Base-by-base conservation (phyloP, 2,113 vertebrate genomes). In the Corvus hawaiiensis region DNA sequence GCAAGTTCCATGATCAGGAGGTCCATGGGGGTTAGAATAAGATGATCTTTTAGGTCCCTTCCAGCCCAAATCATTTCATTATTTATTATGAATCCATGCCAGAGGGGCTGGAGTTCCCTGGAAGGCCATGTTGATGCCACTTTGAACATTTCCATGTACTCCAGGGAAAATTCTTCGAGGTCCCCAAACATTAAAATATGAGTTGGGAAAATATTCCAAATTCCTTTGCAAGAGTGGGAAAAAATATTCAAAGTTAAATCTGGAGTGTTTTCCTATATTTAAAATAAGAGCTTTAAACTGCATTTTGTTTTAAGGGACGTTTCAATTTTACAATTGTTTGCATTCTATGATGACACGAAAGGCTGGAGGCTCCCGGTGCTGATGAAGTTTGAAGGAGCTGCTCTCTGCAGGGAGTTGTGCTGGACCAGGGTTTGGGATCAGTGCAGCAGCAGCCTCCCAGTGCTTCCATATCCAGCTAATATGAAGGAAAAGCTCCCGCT, bases 401-500 rank as follows among this genome's bases (percentile, higher is more conserved):
- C 28, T 33, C 20, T 0, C 0, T 16, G 83, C 48, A 22, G 32
- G 52, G 39, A 39, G 5, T 1, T 49, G 24, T 17, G 48, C 73
- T 48, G 84, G 61, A 41, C 26, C 26, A 5, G 22, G 39, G 1
- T 5, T 48, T 28, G 68, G 51, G 74, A 62, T 4, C 56, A 22
- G 49, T 1, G 13, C 61, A 30, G 85, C 78, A 82, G 35, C 85
- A 71, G 35, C 84, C 51, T 77, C 67, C 32, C 6, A 32, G 54
- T 3, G 61, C 72, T 88, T 61, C 24, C 13, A 41, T 16, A 9
- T 24, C 5, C 12, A 10, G 58, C 20, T 54, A 37, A 20, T 9
- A 48, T 0, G 24, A 92, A 69, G 27, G 22, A 22, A 66, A 66
- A 89, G 10, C 59, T 86, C 83, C 54, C 0, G 1, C 63, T 59